Conservation (phyloP, 2,888 invertebrate species). For the Amphipoea lucens region DNA sequence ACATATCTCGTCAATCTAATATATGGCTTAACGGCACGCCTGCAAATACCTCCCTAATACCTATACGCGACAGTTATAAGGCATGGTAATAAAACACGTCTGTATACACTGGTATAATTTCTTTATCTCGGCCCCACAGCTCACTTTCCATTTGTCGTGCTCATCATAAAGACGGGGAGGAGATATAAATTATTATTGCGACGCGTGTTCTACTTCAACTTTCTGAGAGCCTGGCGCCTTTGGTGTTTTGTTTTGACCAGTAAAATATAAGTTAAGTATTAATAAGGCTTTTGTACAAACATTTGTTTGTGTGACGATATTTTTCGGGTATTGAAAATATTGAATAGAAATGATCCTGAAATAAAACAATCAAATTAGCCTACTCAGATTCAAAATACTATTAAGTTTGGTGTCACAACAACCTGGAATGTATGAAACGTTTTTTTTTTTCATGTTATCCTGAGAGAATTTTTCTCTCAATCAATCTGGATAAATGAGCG, state of each 20-base stretch:
- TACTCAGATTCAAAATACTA: background rate
- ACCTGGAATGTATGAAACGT: background rate
- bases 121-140: conserved; percentile 85
- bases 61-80: conserved; percentile 50
- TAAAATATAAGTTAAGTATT: conserved; percentile 32
- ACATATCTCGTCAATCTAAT: conserved; percentile 19
- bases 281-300: background rate
- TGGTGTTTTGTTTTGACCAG: conserved; percentile 54
- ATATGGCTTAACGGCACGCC: conserved; percentile 9
- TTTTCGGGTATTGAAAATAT: background rate
- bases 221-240: conserved; percentile 43
- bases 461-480: background rate
- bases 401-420: background rate
- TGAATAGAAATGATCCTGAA: background rate
- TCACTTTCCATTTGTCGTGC: conserved; percentile 82
- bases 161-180: conserved; percentile 80
- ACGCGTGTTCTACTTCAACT: conserved; percentile 68
- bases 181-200: conserved; percentile 82
- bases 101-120: conserved; percentile 81
- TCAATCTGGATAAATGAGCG: background rate
- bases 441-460: background rate
- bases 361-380: background rate
- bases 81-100: conserved; percentile 60
- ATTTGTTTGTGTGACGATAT: background rate
- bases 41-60: conserved; percentile 41